Evolutionary conservation across 2,888 invertebrate genomes (phyloP).

Genomic region (Sinelater perroti): DNA sequence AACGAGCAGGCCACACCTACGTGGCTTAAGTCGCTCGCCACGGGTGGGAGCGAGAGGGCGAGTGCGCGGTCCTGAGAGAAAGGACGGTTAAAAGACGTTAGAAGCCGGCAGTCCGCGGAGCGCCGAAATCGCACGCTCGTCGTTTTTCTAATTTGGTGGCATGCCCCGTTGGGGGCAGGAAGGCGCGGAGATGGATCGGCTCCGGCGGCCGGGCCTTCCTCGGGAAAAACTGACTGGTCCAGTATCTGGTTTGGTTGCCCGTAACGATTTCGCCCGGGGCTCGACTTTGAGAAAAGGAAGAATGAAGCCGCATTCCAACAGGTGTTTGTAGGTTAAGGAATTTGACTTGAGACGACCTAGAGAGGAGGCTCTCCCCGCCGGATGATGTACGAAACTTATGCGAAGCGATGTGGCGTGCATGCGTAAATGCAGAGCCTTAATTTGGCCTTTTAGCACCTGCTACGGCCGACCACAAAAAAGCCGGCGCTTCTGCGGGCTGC

Average conservation of each 20-base stretch:
- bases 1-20: slow-evolving; percentile 21
- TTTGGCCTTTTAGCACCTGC: slow-evolving; percentile 18
- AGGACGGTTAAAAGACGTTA: slow-evolving; percentile 19
- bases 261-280: slow-evolving; percentile 51
- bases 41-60: background rate
- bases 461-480: background rate
- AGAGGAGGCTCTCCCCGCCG: slow-evolving; percentile 42
- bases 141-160: background rate
- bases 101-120: slow-evolving; percentile 2
- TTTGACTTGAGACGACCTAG: slow-evolving; percentile 55
- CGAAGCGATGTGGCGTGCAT: slow-evolving; percentile 8
- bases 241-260: slow-evolving; percentile 40
- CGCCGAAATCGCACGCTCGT: background rate
- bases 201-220: too few relatives aligned
- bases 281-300: slow-evolving; percentile 55
- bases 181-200: too few relatives aligned
- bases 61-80: too few relatives aligned
- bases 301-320: slow-evolving; percentile 60
- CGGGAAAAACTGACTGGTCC: slow-evolving; percentile 35
- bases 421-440: slow-evolving; percentile 11
- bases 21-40: slow-evolving; percentile 11
- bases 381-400: slow-evolving; percentile 40
- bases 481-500: background rate
- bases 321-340: slow-evolving; percentile 61
- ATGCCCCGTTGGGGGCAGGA: background rate